Evolutionary conservation across 2,888 invertebrate species (phyloP), one percentile per base, ranked within the genome.

Genomic region (Sarcophaga subvicina): DNA sequence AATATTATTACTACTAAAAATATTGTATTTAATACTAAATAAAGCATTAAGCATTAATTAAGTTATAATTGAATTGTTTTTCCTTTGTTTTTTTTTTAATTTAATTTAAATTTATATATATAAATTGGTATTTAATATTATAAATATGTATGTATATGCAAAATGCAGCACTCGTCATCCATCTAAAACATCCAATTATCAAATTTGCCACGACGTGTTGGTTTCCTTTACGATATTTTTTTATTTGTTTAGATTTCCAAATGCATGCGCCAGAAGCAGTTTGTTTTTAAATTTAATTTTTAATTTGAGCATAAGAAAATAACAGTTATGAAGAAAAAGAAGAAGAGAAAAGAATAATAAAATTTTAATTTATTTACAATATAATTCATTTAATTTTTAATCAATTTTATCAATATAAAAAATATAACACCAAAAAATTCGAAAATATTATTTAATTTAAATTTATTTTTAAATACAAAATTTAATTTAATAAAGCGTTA

Each of bases 101-200:
- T 45, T 63, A 60, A 69, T 75, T 63, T 27, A 22, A 79, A 37
- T 54, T 12, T 14, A 5, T 14, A 3, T 54, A 0, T 54, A 54
- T 54, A 54, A 54, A 54, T 54, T 37, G 8, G 17, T 54, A 54
- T 66, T 69, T 64, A 10, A 66, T 47, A 59, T 20, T 54, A 14
- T 14, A 64, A 63, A 54, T 72, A 76, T n/a, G 25, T 49, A 60
- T 45, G 67, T 69, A 69, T 60, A 66, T 67, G 63, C 12, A 49
- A 20, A 27, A 70, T 73, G 20, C 27, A 63, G 78, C 14, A 17
- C 8, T 3, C 22, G 70, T 37, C 17, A 54, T 78, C 78, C 77
- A 77, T 71, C 91, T 90, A 92, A 90, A 92, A 92, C 92, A 91
- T 92, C 92, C 92, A 92, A 91, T 92, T 92, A 89, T 92, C 92